Evolutionary conservation across 2,113 vertebrate species (phyloP), one percentile per base, ranked within the genome.

Genomic region (Axis porcinus): DNA sequence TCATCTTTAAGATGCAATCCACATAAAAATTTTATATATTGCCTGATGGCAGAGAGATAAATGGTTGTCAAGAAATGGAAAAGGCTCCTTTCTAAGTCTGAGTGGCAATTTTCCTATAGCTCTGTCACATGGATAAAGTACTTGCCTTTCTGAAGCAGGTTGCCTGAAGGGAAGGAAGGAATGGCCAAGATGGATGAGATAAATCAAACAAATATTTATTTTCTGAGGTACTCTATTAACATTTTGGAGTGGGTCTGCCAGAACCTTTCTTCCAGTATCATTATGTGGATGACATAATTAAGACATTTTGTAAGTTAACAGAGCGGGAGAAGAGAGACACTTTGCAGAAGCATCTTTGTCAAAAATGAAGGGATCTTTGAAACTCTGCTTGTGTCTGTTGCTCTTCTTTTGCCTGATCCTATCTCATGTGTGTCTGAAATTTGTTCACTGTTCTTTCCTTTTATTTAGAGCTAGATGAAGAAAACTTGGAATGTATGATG

Each of bases 181-280:
- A 97, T 98, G 64, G 89, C 67, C 82, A 97, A 98, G 98, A 98
- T 98, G 98, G 99, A 98, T 97, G 98, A 98, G 98, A 98, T 98
- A 84, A 98, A 97, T 43, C 2, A 98, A 98, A 98, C 98, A 96
- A 98, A 98, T 98, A 19, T 98, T 98, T 99, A 97, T 98, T 98
- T 98, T 97, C 86, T 33, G 93, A 95, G 81, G 23, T 47, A 89
- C 97, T 98, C 78, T 98, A 98, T 97, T 99, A 98, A 96, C 95
- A 97, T 97, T 97, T 92, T 33, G 89, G 97, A 98, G 98, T 97
- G 76, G 81, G 57, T 86, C 91, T 98, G 97, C 97, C 97, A 97
- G 83, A 95, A 74, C 95, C 70, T 95, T 95, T 97, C 94, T 97
- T 82, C 28, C 62, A 94, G 33, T 94, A 88, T 74, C 91, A 82